Percentiles rank a stretch among this genome's conserved stretches.
phyloP scores from a whole-genome alignment of 1,140 invertebrate genomes.

The Hormaphis cornu region DNA sequence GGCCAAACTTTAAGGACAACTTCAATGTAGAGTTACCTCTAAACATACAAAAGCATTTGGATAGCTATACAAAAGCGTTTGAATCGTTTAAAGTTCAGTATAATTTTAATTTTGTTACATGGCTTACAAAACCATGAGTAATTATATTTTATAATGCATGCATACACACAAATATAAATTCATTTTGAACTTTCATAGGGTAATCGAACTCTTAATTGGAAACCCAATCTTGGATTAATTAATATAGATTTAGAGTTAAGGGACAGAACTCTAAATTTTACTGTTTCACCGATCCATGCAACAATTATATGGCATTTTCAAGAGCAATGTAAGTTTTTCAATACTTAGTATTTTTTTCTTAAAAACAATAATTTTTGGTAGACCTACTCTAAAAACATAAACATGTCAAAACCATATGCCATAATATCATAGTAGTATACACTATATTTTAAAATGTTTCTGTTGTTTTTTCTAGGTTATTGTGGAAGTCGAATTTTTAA shows the following conservation, averaged over 20 bases:
- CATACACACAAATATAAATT: background rate
- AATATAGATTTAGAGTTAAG: conserved; percentile 86
- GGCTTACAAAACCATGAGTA: background rate
- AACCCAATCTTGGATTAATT: conserved; percentile 82
- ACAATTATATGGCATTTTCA: conserved; percentile 92
- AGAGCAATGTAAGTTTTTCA: conserved; percentile 57
- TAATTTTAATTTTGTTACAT: background rate
- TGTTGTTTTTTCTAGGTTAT: too few relatives aligned
- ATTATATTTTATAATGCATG: background rate
- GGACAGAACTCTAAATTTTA: conserved; percentile 67
- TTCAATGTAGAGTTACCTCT: conserved; percentile 70
- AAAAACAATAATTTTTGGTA: background rate
- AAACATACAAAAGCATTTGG: conserved; percentile 68
- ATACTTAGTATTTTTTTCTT: background rate
- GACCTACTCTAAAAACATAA: too few relatives aligned
- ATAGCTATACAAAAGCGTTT: conserved; percentile 82
- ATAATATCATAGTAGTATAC: too few relatives aligned
- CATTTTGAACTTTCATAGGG: conserved; percentile 45
- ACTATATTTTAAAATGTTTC: background rate
- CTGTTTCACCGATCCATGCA: conserved; percentile 85
- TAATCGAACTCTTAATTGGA: conserved; percentile 89
- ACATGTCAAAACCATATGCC: too few relatives aligned
- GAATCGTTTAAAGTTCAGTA: conserved; percentile 67
- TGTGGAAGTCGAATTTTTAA: too few relatives aligned
- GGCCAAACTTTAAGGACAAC: conserved; percentile 94